Percentiles rank a stretch among this genome's conserved stretches.
Conservation (phyloP, 2,888 invertebrate genomes). For the Sphaerolaimus hirsutus region DNA sequence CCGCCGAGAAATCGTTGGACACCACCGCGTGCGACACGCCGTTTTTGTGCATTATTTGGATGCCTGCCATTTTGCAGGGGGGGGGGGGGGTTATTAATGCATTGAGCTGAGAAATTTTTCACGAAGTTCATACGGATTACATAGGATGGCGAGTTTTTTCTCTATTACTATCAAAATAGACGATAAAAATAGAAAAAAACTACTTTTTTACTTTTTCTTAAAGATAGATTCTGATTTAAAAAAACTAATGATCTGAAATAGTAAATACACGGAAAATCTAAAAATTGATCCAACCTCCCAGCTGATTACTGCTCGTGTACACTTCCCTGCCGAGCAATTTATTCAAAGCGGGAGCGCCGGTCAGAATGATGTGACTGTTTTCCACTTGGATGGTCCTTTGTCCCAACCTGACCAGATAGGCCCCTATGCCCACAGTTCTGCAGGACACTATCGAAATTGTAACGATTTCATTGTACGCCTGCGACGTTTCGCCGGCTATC, state of each 20-base stretch:
- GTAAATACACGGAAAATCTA: no score
- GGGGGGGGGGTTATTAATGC: no score
- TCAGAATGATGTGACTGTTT: constrained; percentile 88
- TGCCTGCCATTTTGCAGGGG: no score
- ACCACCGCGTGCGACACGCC: constrained; percentile 83
- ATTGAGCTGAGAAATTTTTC: no score
- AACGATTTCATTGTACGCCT: constrained; percentile 74
- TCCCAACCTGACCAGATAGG: constrained; percentile 73
- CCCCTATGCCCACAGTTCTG: constrained; percentile 88
- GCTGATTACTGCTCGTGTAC: constrained; percentile 90
- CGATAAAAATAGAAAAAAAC: no score
- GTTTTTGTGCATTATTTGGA: constrained; percentile 95
- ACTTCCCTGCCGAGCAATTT: constrained; percentile 73
- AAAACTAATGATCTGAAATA: no score
- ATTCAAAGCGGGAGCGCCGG: constrained; percentile 46
- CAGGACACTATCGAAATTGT: constrained; percentile 91
- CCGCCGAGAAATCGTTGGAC: constrained; percentile 58
- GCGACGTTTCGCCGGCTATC: constrained; percentile 90
- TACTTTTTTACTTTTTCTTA: no score
- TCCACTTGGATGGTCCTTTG: constrained; percentile 68
- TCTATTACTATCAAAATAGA: no score
- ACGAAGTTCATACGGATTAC: no score
- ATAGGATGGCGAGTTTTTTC: no score
- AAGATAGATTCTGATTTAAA: no score
- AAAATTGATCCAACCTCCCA: constrained; percentile 55